Base-by-base conservation (phyloP, 2,113 vertebrate species). In the Natator depressus region DNA sequence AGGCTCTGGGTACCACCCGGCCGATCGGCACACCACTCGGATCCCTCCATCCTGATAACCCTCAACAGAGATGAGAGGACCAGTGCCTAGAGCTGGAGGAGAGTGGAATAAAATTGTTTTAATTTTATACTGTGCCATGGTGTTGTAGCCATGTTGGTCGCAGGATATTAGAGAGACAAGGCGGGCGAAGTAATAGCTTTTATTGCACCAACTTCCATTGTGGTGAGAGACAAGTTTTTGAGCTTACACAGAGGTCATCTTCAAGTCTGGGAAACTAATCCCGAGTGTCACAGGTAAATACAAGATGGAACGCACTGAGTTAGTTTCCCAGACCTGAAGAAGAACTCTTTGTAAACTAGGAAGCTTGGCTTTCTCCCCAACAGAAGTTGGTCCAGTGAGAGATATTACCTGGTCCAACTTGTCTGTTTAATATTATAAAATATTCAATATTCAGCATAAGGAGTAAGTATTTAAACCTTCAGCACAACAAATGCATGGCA, bases 1-100 rank as follows among this genome's bases (percentile, higher is more conserved):
- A 25, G 97, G 97, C 50, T 95, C 93, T 51, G 97, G 97, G 65
- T 94, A 97, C 97, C 97, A 98, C 4, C 97, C 97, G 1, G 9
- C 22, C 1, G 97, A 97, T 27, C 53, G 89, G 27, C 97, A 97
- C 29, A 95, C 53, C 69, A 97, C 84, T 29, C 4, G 25, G 54
- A 95, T 86, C 55, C 90, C 89, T 31, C 86, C 89, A 16, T 38
- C 95, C 5, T 92, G 91, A 76, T 94, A 82, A 57, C 91, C 80
- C 84, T 94, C 85, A 86, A 97, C 49, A 22, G 46, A 83, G 89
- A 98, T 88, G 12, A 94, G 85, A 80, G 97, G 97, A 31, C 91
- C 88, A 16, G 95, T 84, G 31, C 97, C 97, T 87, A 95, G 78
- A 57, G 96, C 97, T 97, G n/a, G 19, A 22, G n/a, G 19, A 38